Evolutionary conservation across 2,797 vertebrate species (phyloP).

Genomic region (Microctenopoma stevenorrisi): DNA sequence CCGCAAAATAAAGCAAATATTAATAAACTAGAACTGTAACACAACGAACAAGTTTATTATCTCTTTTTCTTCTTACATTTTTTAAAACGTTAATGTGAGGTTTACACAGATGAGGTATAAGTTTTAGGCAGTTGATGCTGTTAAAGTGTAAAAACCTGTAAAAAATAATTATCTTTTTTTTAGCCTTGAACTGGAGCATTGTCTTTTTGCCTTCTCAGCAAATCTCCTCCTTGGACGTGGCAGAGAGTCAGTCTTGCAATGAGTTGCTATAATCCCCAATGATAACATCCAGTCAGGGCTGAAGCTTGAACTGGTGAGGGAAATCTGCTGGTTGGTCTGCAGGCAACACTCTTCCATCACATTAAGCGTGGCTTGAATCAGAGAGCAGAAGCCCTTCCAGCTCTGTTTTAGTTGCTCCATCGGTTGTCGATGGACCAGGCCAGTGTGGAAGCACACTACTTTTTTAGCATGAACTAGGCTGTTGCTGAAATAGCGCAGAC

Average conservation of each 20-base stretch:
- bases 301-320: conserved; percentile 18
- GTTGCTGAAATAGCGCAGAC: conserved; percentile 36
- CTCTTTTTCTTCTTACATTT: too few species aligned
- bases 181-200: neutral
- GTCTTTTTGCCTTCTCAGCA: neutral
- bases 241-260: neutral
- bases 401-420: conserved; percentile 38
- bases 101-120: too few species aligned
- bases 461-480: conserved; percentile 35
- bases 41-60: too few species aligned
- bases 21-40: too few species aligned
- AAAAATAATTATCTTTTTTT: too few species aligned
- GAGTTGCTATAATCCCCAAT: conserved; percentile 30
- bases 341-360: conserved; percentile 34
- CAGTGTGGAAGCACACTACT: conserved; percentile 50
- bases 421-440: conserved; percentile 34
- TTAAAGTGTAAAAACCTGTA: too few species aligned
- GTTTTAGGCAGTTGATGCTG: too few species aligned
- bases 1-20: too few species aligned
- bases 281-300: conserved; percentile 24
- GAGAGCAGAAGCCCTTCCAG: conserved; percentile 33
- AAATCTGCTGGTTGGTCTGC: conserved; percentile 23
- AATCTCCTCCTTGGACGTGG: neutral
- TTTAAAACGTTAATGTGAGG: too few species aligned
- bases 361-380: conserved; percentile 37